Evolutionary conservation across 2,797 vertebrate genomes (phyloP), one percentile per base, ranked within the genome.

Genomic region (Hyperoplus immaculatus): DNA sequence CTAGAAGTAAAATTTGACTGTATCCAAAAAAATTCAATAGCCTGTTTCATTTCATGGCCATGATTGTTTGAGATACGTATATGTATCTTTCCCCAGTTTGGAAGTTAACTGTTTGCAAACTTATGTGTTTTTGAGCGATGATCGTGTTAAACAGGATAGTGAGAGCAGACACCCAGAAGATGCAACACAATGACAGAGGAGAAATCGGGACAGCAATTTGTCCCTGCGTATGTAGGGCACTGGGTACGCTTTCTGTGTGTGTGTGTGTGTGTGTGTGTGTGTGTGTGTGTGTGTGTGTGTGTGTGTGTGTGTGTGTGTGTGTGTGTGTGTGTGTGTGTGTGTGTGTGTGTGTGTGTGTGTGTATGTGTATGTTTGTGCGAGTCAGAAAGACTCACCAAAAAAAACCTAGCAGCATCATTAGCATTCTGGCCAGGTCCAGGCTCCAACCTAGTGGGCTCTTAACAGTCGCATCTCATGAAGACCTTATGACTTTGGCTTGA

Each of bases 201-300:
- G 66, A 75, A 91, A 89, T 36, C 87, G 83, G 89, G 80, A 84
- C 89, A 87, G 47, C 67, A 45, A 55, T 57, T 80, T 65, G 57
- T 82, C 50, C 43, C 67, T 42, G 74, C 76, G 56, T 88, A 91
- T 90, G 72, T 93, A 82, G 89, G 89, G 88, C 88, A 85, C 56
- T 11, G 51, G 12, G 58, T 53, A 13, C 9, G 46, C 11, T 62
- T 49, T 55, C 16, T 16, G n/a, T 58, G 61, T 68, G 64, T 51
- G 61, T 41, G 36, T 51, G 61, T 41, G 36, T 74, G 58, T 69
- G 61, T 70, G 29, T 83, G 66, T 71, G 50, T 43, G 53, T 75
- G 67, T 81, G 74, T 42, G 72, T 55, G 51, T 45, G 61, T 47
- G 16, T 16, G n/a, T 58, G 61, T 68, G 64, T 51, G 61, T 41